phyloP scores from a whole-genome alignment of 2,888 invertebrate species.

The Dynastes hyllus region DNA sequence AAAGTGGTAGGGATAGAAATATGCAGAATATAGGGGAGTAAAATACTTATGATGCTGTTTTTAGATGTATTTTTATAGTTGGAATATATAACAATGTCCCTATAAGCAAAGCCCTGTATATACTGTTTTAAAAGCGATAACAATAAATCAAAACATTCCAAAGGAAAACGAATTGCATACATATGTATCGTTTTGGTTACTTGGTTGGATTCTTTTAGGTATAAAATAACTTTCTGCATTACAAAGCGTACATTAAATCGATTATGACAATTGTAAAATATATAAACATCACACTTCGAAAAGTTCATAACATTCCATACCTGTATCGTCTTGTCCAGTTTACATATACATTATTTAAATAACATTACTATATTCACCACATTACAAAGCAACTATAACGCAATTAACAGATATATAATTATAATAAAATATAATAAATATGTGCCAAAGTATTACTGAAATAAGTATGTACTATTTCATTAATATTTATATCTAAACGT shows the following conservation, averaged over 20 bases:
- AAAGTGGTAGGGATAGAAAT: no score
- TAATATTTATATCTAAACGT: neutral
- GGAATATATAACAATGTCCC: slow-evolving; percentile 66
- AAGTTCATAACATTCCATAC: slow-evolving; percentile 46
- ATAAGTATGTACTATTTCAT: neutral
- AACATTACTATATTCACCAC: slow-evolving; percentile 12
- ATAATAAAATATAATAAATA: neutral
- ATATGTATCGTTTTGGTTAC: slow-evolving; percentile 42
- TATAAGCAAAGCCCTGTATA: slow-evolving; percentile 68
- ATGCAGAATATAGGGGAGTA: neutral
- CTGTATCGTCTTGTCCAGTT: slow-evolving; percentile 23
- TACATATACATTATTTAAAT: slow-evolving; percentile 38
- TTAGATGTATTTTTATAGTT: slow-evolving; percentile 53
- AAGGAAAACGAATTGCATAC: slow-evolving; percentile 56
- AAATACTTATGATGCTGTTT: slow-evolving; percentile 20
- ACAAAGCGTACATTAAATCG: slow-evolving; percentile 28
- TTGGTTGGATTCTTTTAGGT: slow-evolving; percentile 21
- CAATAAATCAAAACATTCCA: slow-evolving; percentile 67
- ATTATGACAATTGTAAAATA: slow-evolving; percentile 53
- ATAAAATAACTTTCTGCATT: slow-evolving; percentile 36
- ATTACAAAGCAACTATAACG: slow-evolving; percentile 36
- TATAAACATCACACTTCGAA: slow-evolving; percentile 45
- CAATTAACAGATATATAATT: neutral
- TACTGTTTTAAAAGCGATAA: slow-evolving; percentile 66
- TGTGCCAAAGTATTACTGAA: no score